phyloP scores from a whole-genome alignment of 2,113 vertebrate species.

The Dipodomys ordii region DNA sequence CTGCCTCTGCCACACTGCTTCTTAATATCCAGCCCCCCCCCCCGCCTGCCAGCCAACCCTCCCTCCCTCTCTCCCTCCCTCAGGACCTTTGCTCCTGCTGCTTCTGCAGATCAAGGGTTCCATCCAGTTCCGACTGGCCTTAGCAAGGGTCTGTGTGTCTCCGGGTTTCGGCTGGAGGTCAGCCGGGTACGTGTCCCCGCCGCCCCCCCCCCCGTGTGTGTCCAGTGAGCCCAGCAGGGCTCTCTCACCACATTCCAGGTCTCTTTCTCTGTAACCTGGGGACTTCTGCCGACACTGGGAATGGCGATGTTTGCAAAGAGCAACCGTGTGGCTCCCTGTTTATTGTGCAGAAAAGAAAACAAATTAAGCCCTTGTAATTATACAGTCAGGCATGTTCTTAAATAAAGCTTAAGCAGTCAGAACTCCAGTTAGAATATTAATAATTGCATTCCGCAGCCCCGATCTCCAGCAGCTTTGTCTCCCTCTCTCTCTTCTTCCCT shows the following conservation, averaged over 20 bases:
- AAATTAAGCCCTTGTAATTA: conserved; percentile 88
- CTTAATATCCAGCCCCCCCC: no score
- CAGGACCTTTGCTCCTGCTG: background rate
- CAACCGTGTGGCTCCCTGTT: conserved; percentile 82
- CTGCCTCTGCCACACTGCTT: background rate
- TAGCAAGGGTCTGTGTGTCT: background rate
- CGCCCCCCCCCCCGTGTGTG: no score
- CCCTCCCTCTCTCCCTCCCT: no score
- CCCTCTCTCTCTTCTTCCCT: background rate
- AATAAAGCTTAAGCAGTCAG: conserved; percentile 84
- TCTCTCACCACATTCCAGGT: background rate
- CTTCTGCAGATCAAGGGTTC: background rate
- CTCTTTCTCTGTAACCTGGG: background rate
- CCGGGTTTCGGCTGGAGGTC: background rate
- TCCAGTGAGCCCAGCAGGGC: background rate
- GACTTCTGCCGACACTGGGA: conserved; percentile 31
- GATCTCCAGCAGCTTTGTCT: conserved; percentile 25
- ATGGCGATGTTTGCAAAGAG: conserved; percentile 68
- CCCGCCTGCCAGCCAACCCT: no score
- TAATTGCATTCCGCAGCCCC: conserved; percentile 71
- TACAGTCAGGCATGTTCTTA: conserved; percentile 83
- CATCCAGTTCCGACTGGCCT: fast-evolving
- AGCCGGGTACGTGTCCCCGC: fast-evolving
- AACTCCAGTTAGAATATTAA: conserved; percentile 86
- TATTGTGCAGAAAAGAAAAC: conserved; percentile 87